phyloP scores from a whole-genome alignment of 2,888 invertebrate genomes.

The Diachrysia chrysitis region DNA sequence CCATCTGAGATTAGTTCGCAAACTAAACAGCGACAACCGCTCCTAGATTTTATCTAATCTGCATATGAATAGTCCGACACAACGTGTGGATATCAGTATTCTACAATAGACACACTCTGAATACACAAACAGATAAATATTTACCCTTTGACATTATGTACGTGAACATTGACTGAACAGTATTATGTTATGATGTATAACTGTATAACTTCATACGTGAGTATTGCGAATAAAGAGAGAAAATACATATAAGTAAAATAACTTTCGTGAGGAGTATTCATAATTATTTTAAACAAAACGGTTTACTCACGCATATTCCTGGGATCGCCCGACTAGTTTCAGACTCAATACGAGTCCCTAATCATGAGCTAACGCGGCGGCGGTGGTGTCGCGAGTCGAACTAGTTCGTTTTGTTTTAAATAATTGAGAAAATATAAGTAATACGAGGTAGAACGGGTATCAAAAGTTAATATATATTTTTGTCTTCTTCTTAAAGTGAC shows the following conservation, averaged over 20 bases:
- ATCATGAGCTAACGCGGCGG: too few relatives aligned
- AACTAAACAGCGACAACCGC: conserved; percentile 13
- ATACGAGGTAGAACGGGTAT: too few relatives aligned
- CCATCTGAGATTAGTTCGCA: conserved; percentile 14
- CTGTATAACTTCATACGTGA: background rate
- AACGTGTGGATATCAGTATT: conserved; percentile 28
- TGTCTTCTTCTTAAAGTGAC: too few relatives aligned
- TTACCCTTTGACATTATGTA: conserved; percentile 29
- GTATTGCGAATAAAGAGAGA: background rate
- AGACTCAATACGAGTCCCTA: too few relatives aligned
- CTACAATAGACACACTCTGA: conserved; percentile 21
- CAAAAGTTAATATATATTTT: too few relatives aligned
- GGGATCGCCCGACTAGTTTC: too few relatives aligned
- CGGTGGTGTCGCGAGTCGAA: too few relatives aligned
- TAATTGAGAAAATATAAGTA: too few relatives aligned
- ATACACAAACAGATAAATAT: conserved; percentile 45
- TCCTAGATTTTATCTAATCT: conserved; percentile 32
- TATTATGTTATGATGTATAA: background rate
- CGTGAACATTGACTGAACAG: conserved; percentile 9
- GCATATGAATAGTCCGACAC: conserved; percentile 43
- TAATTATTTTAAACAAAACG: too few relatives aligned
- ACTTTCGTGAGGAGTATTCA: too few relatives aligned
- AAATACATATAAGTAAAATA: background rate
- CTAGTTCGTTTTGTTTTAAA: too few relatives aligned
- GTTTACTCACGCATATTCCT: too few relatives aligned